Evolutionary conservation across 2,797 vertebrate species (phyloP), one percentile per base, ranked within the genome.

Genomic region (Danio albolineatus): DNA sequence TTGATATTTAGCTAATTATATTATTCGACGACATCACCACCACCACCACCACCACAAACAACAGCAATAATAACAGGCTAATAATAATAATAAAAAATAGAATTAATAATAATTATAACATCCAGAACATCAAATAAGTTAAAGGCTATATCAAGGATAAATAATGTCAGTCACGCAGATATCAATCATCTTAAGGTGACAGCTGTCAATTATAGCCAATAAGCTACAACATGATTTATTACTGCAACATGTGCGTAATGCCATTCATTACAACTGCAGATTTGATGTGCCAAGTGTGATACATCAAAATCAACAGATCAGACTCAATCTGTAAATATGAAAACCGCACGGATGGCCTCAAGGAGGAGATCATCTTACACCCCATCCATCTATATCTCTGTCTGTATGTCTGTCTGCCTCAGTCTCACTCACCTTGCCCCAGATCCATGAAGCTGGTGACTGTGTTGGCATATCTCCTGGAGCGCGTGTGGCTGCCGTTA

Each of bases 391-490:
- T n/a, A n/a, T 72, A 51, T 67, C 19, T n/a, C 28, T n/a, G 10
- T 36, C 51, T 41, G 36, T 69, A 10, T 60, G 12, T 44, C 16
- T 17, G 62, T 17, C n/a, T n/a, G 46, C 53, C 28, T 70, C 8
- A 71, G 74, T 46, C 67, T 48, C 78, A 88, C 90, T 90, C 92
- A 96, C 95, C 95, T 92, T 86, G 88, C 71, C 90, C 91, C 86
- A 89, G 92, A 84, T 96, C 95, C 17, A 91, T 90, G 88, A 96
- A 96, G 89, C 94, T 95, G 66, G 94, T 95, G 85, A 95, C 93
- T 0, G 94, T 96, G 88, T 95, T 94, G n/a, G 92, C 90, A 71
- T 83, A 86, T 84, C 86, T 84, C 73, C 67, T 86, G 71, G 85
- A 73, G 4, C 72, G 83, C 57, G 84, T 46, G 36, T 79, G 73